Percentiles rank a stretch among this genome's conserved stretches.
Evolutionary conservation across 1,140 invertebrate genomes (phyloP).

Genomic region (Leptoteleia sp.): DNA sequence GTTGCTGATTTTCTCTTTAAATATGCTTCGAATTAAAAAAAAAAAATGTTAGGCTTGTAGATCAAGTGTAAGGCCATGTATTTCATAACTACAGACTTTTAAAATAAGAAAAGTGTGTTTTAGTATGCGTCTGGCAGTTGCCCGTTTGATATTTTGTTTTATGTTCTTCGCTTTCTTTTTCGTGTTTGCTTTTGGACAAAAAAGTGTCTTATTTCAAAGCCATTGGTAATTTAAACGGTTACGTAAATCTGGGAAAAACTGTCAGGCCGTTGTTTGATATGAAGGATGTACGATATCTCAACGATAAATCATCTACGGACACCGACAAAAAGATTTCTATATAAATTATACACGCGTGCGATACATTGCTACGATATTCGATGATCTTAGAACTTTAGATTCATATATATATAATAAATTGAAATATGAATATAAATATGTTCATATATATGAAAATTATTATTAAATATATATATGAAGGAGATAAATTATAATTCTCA

Average conservation of each 20-base stretch:
- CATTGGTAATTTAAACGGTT: background rate
- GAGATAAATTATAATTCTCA: too few species aligned
- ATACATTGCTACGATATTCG: slow-evolving; percentile 33
- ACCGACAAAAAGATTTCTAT: slow-evolving; percentile 4
- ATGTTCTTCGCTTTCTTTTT: background rate
- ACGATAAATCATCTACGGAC: slow-evolving; percentile 17
- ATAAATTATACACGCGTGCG: slow-evolving; percentile 1
- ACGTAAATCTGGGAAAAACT: slow-evolving; percentile 15
- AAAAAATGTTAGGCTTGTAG: slow-evolving; percentile 34
- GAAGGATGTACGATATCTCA: slow-evolving; percentile 10
- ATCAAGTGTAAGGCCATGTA: slow-evolving; percentile 43
- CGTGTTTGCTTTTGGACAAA: background rate
- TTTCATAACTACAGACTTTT: slow-evolving; percentile 41
- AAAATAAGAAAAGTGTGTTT: slow-evolving; percentile 45
- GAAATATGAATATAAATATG: too few species aligned
- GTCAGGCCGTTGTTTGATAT: slow-evolving; percentile 30
- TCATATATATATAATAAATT: slow-evolving; percentile 24
- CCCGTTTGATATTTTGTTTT: slow-evolving; percentile 6
- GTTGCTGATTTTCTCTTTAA: slow-evolving; percentile 28
- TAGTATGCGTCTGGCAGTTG: slow-evolving; percentile 41
- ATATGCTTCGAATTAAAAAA: slow-evolving; percentile 35
- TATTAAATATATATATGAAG: too few species aligned
- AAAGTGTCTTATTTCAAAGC: slow-evolving; percentile 8
- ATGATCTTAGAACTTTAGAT: slow-evolving; percentile 41
- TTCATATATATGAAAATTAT: too few species aligned